Evolutionary conservation across 2,888 invertebrate species (phyloP).

Genomic region (Colletes collaris): DNA sequence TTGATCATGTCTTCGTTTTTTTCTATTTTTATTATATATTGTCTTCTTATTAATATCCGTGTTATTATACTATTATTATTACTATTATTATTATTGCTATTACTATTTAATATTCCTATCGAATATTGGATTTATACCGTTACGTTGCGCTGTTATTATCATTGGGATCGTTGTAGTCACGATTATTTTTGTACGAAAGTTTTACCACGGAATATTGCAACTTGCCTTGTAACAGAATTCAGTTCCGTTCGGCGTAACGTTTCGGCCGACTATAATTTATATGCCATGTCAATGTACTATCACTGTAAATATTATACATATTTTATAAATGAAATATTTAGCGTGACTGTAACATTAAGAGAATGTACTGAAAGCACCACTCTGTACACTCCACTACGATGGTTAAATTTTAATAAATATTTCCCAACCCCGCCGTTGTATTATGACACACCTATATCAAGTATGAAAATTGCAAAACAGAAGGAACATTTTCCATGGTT

Average conservation of each 20-base stretch:
- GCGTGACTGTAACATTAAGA: constrained; percentile 77
- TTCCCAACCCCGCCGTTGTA: constrained; percentile 69
- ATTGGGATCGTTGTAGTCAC: constrained; percentile 54
- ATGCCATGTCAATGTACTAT: constrained; percentile 69
- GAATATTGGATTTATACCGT: constrained; percentile 31
- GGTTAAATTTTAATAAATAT: constrained; percentile 80
- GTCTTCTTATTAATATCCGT: constrained; percentile 51
- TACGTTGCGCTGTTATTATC: constrained; percentile 50
- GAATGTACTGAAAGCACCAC: constrained; percentile 74
- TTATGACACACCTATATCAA: not conserved
- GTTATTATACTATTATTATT: constrained; percentile 55
- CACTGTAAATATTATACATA: constrained; percentile 80
- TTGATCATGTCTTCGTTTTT: constrained; percentile 47
- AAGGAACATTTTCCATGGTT: not conserved
- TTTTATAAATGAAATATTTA: constrained; percentile 78
- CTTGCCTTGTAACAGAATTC: constrained; percentile 50
- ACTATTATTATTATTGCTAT: constrained; percentile 31
- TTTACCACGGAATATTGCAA: constrained; percentile 30
- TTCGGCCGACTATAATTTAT: constrained; percentile 65
- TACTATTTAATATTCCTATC: constrained; percentile 56
- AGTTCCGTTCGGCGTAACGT: constrained; percentile 43
- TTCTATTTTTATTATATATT: constrained; percentile 27
- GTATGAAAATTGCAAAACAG: not conserved
- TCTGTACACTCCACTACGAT: constrained; percentile 76
- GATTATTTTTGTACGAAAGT: constrained; percentile 51